Evolutionary conservation across 2,113 vertebrate species (phyloP).

Genomic region (Varanus salvator): DNA sequence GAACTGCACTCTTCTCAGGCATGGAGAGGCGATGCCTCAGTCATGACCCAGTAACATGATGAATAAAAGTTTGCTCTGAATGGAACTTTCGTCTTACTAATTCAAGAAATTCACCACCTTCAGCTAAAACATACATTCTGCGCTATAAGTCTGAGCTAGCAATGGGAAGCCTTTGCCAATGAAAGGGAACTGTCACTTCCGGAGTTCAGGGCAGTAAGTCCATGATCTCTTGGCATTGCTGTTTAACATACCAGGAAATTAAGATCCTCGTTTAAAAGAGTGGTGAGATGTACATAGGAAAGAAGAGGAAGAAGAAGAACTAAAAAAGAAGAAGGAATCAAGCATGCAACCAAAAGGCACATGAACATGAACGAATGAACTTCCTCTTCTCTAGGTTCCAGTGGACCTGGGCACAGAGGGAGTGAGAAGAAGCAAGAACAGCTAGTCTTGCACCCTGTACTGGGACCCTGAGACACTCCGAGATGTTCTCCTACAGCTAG

Average conservation of each 20-base stretch:
- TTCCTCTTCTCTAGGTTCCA: too few relatives aligned
- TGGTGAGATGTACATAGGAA: not conserved
- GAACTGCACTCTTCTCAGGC: too few relatives aligned
- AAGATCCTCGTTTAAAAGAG: not conserved
- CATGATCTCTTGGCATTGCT: not conserved
- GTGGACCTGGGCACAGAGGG: too few relatives aligned
- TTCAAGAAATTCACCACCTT: not conserved
- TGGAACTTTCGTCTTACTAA: not conserved
- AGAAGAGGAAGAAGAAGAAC: not conserved
- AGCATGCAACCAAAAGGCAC: not conserved
- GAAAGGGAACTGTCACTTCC: not conserved
- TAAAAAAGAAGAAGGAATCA: too few relatives aligned
- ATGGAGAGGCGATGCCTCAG: not conserved
- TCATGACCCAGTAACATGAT: not conserved
- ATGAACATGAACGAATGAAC: not conserved
- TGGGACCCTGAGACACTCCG: not conserved
- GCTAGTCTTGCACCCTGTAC: too few relatives aligned
- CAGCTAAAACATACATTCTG: not conserved
- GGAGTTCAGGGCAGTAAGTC: not conserved
- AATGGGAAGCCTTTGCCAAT: not conserved
- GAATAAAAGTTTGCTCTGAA: not conserved
- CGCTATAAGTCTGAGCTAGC: not conserved
- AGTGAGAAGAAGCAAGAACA: too few relatives aligned
- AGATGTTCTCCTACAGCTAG: not conserved
- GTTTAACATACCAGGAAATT: accelerated